Evolutionary conservation across 2,888 invertebrate genomes (phyloP).

Genomic region (Eristalis arbustorum): DNA sequence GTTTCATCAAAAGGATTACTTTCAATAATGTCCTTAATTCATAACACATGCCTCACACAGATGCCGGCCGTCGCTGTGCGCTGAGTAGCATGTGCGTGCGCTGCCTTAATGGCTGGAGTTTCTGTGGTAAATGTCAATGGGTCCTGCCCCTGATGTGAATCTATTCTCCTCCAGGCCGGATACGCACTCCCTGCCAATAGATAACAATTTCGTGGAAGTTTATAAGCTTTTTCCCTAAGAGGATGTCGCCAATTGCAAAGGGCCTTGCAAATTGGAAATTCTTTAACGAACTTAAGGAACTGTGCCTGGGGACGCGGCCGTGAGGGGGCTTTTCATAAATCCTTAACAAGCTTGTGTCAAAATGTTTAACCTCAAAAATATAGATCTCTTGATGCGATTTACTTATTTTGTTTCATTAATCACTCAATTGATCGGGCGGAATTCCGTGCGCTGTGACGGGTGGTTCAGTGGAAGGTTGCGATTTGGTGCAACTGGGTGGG

Average conservation of each 20-base stretch:
- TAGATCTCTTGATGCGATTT: not conserved
- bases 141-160: not conserved
- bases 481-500: not conserved
- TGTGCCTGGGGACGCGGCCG: not conserved
- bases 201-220: not conserved
- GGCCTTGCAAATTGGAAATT: not conserved
- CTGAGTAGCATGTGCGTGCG: not conserved
- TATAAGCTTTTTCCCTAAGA: not conserved
- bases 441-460: not conserved
- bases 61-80: not conserved
- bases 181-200: not conserved
- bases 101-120: not conserved
- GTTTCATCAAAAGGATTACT: conserved; percentile 15
- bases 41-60: conserved; percentile 17
- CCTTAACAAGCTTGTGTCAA: not conserved
- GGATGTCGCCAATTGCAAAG: not conserved
- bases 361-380: not conserved
- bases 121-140: not conserved
- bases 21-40: conserved; percentile 14
- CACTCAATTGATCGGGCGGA: not conserved
- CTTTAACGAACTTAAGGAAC: not conserved
- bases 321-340: not conserved
- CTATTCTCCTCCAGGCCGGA: not conserved
- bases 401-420: not conserved
- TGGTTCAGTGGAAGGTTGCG: not conserved